Percentiles rank a stretch among this genome's conserved stretches.
phyloP scores from a whole-genome alignment of 2,113 vertebrate species.

The Scomber japonicus region DNA sequence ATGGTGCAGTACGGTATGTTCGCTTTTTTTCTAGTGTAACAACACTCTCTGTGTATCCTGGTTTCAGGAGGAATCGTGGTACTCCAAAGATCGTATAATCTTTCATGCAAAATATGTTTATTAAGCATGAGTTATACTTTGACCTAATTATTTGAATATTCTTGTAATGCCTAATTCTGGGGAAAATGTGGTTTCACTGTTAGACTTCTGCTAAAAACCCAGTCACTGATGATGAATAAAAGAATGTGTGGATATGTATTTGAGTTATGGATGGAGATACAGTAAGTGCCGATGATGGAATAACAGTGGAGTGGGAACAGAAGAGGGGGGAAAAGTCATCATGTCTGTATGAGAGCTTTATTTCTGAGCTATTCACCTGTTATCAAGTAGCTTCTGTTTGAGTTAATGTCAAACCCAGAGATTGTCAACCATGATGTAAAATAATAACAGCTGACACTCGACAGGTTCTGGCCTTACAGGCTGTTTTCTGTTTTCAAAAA shows the following conservation, averaged over 20 bases:
- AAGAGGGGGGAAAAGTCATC: background rate
- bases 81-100: background rate
- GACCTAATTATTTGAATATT: background rate
- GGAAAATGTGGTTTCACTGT: no score
- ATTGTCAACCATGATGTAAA: constrained; percentile 18
- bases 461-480: background rate
- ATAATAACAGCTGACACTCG: constrained; percentile 26
- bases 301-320: background rate
- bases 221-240: constrained; percentile 7
- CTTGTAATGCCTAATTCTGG: background rate
- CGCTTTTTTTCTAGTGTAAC: background rate
- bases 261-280: background rate
- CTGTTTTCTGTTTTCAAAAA: constrained; percentile 28
- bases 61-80: background rate
- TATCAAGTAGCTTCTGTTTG: constrained; percentile 4
- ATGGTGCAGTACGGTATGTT: background rate
- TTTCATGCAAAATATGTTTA: background rate
- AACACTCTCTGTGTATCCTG: background rate
- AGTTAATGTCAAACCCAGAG: background rate
- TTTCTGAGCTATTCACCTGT: constrained; percentile 8
- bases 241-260: background rate
- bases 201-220: background rate
- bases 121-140: background rate
- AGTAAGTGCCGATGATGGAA: no score
- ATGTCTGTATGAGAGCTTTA: background rate